These are phyloP conservation scores for Caenorhabditis japonica DNA, from an alignment of 2,888 invertebrate species.

Conservation along the genomic window DNA sequence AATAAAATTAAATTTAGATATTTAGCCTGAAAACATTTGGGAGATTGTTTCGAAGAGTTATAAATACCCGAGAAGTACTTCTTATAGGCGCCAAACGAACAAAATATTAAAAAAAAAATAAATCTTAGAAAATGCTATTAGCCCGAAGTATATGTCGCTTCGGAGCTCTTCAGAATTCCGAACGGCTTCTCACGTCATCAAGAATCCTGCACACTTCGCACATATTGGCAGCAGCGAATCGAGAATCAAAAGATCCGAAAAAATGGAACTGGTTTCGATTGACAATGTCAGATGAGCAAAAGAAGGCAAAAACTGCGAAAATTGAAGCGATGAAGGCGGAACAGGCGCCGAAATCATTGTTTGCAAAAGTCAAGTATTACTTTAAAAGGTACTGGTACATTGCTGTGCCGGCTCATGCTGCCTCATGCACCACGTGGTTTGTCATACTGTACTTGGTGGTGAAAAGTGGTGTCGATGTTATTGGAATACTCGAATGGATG, in stretches of 20 bases:
- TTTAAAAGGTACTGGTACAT: conserved; percentile 89
- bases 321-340: conserved; percentile 67
- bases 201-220: conserved; percentile 1
- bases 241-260: no score
- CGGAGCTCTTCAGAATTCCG: not conserved
- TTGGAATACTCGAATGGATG: conserved; percentile 84
- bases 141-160: conserved; percentile 11
- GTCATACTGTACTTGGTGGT: conserved; percentile 84
- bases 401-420: conserved; percentile 90
- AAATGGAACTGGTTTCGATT: conserved; percentile 61
- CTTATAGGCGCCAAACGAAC: not conserved
- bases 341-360: conserved; percentile 64
- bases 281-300: conserved; percentile 71
- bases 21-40: no score
- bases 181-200: not conserved
- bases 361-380: conserved; percentile 75
- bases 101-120: not conserved
- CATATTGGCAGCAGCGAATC: conserved; percentile 21
- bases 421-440: conserved; percentile 90
- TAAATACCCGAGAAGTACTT: conserved; percentile 23
- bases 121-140: conserved; percentile 15
- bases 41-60: conserved; percentile 9
- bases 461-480: conserved; percentile 89
- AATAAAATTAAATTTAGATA: no score
- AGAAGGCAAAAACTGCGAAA: conserved; percentile 60